Conservation (phyloP, 2,113 vertebrate genomes). For the Eira barbara region DNA sequence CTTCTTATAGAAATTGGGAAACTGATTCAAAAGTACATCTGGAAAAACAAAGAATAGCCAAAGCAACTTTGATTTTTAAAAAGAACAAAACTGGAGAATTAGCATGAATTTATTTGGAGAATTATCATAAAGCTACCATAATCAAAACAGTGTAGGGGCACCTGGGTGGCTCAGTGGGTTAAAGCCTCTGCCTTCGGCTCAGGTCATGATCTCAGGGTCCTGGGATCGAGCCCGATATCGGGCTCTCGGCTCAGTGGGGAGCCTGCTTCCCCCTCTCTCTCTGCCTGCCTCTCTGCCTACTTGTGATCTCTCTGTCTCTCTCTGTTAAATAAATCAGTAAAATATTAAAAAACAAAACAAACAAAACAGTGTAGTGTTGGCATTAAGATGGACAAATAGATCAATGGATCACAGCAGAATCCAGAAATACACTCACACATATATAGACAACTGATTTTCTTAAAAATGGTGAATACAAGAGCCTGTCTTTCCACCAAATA, state of each 20-base stretch:
- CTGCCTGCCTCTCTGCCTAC: no score
- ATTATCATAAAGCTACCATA: background rate
- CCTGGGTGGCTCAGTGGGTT: no score
- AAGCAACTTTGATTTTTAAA: background rate
- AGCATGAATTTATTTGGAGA: background rate
- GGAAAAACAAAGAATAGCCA: background rate
- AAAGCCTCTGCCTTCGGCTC: no score
- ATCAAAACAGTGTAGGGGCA: background rate
- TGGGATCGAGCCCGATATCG: no score
- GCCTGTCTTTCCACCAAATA: background rate
- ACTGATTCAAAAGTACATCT: background rate
- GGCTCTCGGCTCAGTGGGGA: no score
- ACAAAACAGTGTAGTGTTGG: background rate
- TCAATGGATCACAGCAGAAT: background rate
- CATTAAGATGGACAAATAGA: background rate
- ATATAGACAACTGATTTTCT: background rate
- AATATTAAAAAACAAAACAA: no score
- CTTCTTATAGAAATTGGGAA: background rate
- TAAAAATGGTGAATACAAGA: background rate
- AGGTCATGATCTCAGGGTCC: no score
- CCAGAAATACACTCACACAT: background rate
- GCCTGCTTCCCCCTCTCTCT: no score
- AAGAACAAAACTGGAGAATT: background rate
- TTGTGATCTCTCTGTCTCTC: no score
- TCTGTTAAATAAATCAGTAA: no score